Conservation (phyloP, 1,140 invertebrate genomes). For the Drosophila baimaii region DNA sequence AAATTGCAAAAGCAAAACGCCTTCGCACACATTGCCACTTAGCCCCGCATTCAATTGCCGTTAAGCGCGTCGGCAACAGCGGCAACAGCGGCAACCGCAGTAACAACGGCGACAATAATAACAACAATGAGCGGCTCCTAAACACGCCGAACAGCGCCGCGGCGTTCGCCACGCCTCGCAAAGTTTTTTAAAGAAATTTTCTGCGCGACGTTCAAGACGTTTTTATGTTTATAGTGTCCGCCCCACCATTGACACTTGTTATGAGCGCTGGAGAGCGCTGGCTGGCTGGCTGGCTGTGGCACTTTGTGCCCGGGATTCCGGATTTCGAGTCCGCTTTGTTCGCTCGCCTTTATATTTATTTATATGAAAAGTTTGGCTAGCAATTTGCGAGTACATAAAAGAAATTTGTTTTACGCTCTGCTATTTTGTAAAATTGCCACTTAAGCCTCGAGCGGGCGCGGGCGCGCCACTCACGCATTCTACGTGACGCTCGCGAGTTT, state of each 20-base stretch:
- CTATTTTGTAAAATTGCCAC: conserved; percentile 81
- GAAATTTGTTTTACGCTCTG: conserved; percentile 78
- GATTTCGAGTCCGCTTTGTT: conserved; percentile 55
- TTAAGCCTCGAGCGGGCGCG: conserved; percentile 68
- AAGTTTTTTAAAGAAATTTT: conserved; percentile 73
- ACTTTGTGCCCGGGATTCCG: conserved; percentile 65
- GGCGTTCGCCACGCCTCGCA: conserved; percentile 60
- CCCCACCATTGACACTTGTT: conserved; percentile 73
- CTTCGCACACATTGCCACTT: conserved; percentile 79
- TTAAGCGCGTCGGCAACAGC: conserved; percentile 55
- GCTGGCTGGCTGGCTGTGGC: conserved; percentile 54
- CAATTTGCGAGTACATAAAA: conserved; percentile 82
- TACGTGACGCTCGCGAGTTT: conserved; percentile 52
- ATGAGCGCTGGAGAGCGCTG: conserved; percentile 34
- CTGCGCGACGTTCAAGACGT: conserved; percentile 50
- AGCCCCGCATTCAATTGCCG: conserved; percentile 76
- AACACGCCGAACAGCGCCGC: conserved; percentile 51
- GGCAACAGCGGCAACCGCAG: conserved; percentile 24
- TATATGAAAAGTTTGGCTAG: conserved; percentile 79
- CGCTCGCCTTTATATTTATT: conserved; percentile 76
- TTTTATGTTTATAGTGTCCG: conserved; percentile 74
- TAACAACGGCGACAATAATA: conserved; percentile 43
- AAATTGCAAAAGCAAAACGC: conserved; percentile 80
- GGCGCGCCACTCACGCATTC: background rate
- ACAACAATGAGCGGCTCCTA: conserved; percentile 56